Conservation (phyloP, 2,797 vertebrate species). For the Poeciliopsis infans region DNA sequence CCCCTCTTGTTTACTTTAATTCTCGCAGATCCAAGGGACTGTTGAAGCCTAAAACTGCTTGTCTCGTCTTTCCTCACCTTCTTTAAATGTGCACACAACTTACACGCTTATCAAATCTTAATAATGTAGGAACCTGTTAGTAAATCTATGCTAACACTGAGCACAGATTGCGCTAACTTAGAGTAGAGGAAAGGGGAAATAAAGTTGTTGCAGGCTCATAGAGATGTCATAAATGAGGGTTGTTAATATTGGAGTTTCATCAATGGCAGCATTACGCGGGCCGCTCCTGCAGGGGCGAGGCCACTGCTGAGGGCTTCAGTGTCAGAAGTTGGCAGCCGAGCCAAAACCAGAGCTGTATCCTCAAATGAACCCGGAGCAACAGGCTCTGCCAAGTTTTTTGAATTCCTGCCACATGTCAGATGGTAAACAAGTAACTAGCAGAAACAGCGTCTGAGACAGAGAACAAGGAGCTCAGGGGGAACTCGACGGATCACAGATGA, state of each 20-base stretch:
- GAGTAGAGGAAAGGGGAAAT: conserved; percentile 1
- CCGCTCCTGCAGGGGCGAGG: conserved; percentile 77
- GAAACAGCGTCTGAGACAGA: conserved; percentile 55
- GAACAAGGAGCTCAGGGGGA: conserved; percentile 18
- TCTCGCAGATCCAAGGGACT: conserved; percentile 4
- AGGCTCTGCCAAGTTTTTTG: conserved; percentile 76
- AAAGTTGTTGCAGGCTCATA: conserved; percentile 49
- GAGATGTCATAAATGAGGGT: conserved; percentile 71
- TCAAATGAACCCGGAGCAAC: conserved; percentile 80
- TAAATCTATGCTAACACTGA: background rate
- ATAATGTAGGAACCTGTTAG: conserved; percentile 9
- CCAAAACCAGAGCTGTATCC: conserved; percentile 83
- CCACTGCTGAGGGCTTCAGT: conserved; percentile 80
- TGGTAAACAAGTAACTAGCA: conserved; percentile 76
- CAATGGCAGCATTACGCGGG: conserved; percentile 73
- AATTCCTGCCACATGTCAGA: conserved; percentile 79
- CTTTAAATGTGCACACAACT: background rate
- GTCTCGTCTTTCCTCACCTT: background rate
- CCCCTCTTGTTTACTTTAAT: background rate
- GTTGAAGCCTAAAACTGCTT: background rate
- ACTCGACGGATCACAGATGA: conserved; percentile 32
- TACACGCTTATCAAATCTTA: conserved; percentile 4
- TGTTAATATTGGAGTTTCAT: conserved; percentile 81
- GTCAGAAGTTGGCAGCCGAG: conserved; percentile 82
- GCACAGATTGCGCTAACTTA: conserved; percentile 14